Percentiles rank a stretch among this genome's conserved stretches.
Conservation (phyloP, 1,140 invertebrate genomes). For the Bombus turneri region DNA sequence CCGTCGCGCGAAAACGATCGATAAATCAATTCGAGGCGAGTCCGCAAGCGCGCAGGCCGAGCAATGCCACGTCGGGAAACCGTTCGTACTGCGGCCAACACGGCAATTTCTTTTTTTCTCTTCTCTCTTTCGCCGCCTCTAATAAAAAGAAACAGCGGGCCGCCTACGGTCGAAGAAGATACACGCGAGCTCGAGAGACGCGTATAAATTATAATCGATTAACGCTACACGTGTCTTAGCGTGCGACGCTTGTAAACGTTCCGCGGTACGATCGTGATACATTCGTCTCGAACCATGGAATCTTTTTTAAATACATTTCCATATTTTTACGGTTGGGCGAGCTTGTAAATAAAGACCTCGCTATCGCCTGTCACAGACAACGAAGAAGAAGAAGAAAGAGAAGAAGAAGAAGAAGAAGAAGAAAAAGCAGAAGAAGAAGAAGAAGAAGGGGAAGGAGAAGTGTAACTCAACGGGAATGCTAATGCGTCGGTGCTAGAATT, state of each 20-base stretch:
- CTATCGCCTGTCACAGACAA: not conserved
- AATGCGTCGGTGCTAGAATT: not conserved
- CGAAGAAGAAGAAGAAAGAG: not conserved
- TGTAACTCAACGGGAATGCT: not conserved
- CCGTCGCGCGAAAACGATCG: conserved; percentile 60
- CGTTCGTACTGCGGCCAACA: conserved; percentile 31
- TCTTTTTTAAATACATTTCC: conserved; percentile 39
- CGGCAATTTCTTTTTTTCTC: not conserved
- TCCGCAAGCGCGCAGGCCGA: conserved; percentile 57
- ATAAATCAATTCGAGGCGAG: conserved; percentile 66
- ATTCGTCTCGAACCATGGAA: not conserved
- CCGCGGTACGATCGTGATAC: not conserved
- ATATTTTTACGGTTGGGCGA: conserved; percentile 11
- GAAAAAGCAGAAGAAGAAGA: not conserved
- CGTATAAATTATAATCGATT: conserved; percentile 53
- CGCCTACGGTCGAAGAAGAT: conserved; percentile 33
- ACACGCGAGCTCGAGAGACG: not conserved
- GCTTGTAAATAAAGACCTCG: conserved; percentile 33
- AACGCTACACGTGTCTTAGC: conserved; percentile 32
- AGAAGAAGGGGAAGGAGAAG: not conserved
- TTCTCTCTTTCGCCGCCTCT: not conserved
- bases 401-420: not conserved
- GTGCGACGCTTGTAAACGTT: conserved; percentile 22
- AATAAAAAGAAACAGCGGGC: not conserved
- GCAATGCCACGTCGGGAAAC: conserved; percentile 32